Evolutionary conservation across 2,888 invertebrate genomes (phyloP), one percentile per base, ranked within the genome.

Genomic region (Sepiola atlantica): DNA sequence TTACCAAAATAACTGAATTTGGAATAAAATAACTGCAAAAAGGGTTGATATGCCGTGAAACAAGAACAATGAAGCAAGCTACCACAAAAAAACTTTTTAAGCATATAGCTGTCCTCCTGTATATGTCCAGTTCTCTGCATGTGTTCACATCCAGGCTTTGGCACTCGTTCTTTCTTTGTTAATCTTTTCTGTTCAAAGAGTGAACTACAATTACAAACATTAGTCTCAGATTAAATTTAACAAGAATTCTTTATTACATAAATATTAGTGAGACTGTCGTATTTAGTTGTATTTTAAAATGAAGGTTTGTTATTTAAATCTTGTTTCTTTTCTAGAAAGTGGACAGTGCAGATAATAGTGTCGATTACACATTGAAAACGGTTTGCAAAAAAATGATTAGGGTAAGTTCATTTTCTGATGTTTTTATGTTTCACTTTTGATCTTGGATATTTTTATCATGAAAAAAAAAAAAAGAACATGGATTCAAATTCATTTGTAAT

Each of bases 341-440:
- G 96, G 99, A 99, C 97, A 98, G 98, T 95, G 98, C 98, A 94
- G 99, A 99, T 96, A 98, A 98, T 97, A 98, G 98, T 6, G 98
- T 98, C 90, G 99, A 99, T 98, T 98, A 98, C 61, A 98, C 98
- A 93, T 98, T 99, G 94, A 98, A 98, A 97, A 98, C 98, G n/a
- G 98, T 98, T 94, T 99, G 99, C 97, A 98, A 98, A 97, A 98
- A 98, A 95, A 98, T 99, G 98, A 98, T 99, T 94, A 98, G 98
- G 96, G 97, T 97, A 95, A 95, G 95, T 21, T 90, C 28, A 77
- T 77, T 18, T 45, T 45, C 45, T 45, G 8, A 45, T 45, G 8
- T 45, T 45, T 45, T 8, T 45, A 45, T 45, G 8, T 45, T 45
- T 45, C 8, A 45, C 4, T 45, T 45, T 4, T 45, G 45, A 45